These are phyloP conservation scores for Fissipunctia ypsillon DNA, from an alignment of 2,888 invertebrate species.

Conservation along the genomic window DNA sequence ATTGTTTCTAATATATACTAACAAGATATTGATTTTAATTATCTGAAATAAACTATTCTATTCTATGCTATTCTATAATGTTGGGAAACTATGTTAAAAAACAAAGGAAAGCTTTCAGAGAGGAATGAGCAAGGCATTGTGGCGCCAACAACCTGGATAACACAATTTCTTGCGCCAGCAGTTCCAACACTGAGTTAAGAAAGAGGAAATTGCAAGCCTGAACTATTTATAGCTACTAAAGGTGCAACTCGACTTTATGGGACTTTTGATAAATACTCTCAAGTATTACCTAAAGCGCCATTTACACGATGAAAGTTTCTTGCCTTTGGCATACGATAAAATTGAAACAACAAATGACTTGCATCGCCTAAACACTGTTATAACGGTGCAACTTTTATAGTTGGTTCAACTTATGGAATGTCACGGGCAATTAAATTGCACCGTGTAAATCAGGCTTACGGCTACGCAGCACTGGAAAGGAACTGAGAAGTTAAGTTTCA, in stretches of 20 bases:
- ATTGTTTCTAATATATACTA: no score
- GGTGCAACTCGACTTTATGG: constrained; percentile 51
- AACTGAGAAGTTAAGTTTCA: constrained; percentile 44
- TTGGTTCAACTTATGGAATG: background rate
- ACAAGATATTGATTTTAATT: no score
- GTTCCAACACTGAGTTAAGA: constrained; percentile 58
- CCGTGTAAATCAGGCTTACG: background rate
- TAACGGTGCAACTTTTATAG: background rate
- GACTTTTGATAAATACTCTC: constrained; percentile 62
- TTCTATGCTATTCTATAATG: no score
- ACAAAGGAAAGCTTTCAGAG: constrained; percentile 53
- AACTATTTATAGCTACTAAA: constrained; percentile 63
- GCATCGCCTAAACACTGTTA: background rate
- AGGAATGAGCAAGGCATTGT: constrained; percentile 49
- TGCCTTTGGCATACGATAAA: background rate
- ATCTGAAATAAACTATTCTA: no score
- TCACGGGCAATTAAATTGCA: background rate
- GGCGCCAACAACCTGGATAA: constrained; percentile 58
- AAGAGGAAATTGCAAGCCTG: constrained; percentile 64
- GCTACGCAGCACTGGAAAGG: constrained; percentile 15
- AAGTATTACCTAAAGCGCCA: constrained; percentile 24
- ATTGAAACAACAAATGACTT: background rate
- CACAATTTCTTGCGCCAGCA: constrained; percentile 62
- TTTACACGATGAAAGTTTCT: constrained; percentile 2
- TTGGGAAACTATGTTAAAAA: constrained; percentile 37